phyloP scores from a whole-genome alignment of 1,140 invertebrate species.

The Sinella curviseta region DNA sequence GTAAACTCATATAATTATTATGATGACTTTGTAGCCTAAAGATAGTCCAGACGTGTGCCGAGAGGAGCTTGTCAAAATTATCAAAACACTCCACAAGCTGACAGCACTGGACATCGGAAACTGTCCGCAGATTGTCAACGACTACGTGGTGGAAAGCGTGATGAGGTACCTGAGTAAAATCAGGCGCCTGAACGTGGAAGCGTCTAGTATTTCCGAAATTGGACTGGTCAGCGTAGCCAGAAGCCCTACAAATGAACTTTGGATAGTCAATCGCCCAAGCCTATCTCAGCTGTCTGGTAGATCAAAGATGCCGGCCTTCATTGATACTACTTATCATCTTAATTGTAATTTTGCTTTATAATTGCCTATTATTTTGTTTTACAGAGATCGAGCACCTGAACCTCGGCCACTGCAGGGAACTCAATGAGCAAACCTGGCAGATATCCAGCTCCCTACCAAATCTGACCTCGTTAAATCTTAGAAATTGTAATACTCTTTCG shows the following conservation, averaged over 20 bases:
- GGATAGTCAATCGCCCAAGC: too few species aligned
- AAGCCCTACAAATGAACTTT: too few species aligned
- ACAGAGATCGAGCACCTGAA: background rate
- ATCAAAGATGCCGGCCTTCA: too few species aligned
- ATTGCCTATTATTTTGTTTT: background rate
- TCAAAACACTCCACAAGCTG: background rate
- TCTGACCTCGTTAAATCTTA: background rate
- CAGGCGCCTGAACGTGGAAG: too few species aligned
- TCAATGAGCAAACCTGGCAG: background rate
- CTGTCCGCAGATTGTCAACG: background rate
- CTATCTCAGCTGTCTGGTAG: too few species aligned
- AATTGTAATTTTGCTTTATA: too few species aligned
- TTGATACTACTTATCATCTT: too few species aligned
- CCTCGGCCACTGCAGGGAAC: background rate
- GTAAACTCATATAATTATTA: background rate
- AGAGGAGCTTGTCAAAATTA: background rate
- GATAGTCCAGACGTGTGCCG: background rate
- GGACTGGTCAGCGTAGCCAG: too few species aligned
- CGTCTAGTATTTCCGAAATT: too few species aligned
- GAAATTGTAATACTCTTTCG: background rate
- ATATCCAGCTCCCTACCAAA: background rate
- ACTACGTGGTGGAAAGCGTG: too few species aligned
- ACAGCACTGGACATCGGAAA: background rate
- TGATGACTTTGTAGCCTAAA: background rate
- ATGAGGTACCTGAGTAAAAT: too few species aligned